Evolutionary conservation across 1,140 invertebrate genomes (phyloP).

Genomic region (Drosophila parabipectinata): DNA sequence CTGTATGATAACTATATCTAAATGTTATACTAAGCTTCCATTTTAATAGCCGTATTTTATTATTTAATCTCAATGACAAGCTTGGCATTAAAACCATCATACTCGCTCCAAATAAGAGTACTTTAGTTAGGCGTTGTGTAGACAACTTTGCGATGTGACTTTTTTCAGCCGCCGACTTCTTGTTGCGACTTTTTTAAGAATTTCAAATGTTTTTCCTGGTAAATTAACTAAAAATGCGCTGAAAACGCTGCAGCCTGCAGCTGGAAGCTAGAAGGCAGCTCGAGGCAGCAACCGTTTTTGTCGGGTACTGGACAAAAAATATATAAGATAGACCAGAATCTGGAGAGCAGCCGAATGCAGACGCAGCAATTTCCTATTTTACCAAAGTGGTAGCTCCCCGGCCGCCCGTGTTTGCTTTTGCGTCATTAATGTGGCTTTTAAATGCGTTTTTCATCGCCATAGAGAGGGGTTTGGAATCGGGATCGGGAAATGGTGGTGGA

Average conservation of each 20-base stretch:
- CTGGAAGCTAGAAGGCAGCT: constrained; percentile 48
- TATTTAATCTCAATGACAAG: neutral
- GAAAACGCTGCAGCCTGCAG: constrained; percentile 69
- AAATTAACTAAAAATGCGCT: constrained; percentile 84
- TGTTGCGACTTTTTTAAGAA: constrained; percentile 76
- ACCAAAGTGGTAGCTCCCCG: constrained; percentile 71
- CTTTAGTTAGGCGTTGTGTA: constrained; percentile 43
- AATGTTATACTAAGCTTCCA: too few species aligned
- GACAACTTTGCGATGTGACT: constrained; percentile 44
- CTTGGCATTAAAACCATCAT: neutral
- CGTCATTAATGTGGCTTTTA: constrained; percentile 81
- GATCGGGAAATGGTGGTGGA: constrained; percentile 7
- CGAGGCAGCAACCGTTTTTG: constrained; percentile 58
- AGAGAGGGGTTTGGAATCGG: neutral
- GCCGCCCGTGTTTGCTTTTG: constrained; percentile 47
- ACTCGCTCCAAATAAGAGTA: constrained; percentile 19
- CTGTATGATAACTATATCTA: too few species aligned
- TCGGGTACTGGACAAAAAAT: constrained; percentile 54
- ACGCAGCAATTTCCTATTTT: constrained; percentile 80
- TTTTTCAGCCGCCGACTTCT: constrained; percentile 57
- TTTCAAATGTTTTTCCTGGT: constrained; percentile 83
- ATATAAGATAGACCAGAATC: constrained; percentile 47
- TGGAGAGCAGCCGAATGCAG: constrained; percentile 7
- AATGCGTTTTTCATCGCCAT: constrained; percentile 72
- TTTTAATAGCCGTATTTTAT: too few species aligned